Evolutionary conservation across 2,888 invertebrate genomes (phyloP).

Genomic region (Diploptera punctata): DNA sequence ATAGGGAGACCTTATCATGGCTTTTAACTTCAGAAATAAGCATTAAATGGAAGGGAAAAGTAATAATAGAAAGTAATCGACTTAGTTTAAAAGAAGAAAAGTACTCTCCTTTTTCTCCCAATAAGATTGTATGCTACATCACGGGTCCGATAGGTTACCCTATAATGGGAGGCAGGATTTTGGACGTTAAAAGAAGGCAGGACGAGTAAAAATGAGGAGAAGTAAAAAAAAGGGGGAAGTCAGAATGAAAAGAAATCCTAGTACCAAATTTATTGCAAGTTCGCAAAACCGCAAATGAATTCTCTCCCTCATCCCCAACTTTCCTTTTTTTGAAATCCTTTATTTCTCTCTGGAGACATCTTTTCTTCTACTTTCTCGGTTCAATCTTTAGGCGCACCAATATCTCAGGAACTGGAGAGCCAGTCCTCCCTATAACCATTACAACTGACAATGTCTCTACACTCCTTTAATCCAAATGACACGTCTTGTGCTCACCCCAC

Average conservation of each 20-base stretch:
- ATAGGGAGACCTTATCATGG: not conserved
- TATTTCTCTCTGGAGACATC: slow-evolving; percentile 39
- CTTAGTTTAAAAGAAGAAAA: not conserved
- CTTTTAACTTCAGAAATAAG: slow-evolving; percentile 21
- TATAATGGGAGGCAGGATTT: slow-evolving; percentile 11
- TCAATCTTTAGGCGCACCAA: slow-evolving; percentile 23
- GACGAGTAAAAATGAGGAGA: not conserved
- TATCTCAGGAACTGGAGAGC: slow-evolving; percentile 9
- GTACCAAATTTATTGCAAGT: slow-evolving; percentile 40
- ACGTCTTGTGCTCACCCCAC: not conserved
- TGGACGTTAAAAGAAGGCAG: not conserved
- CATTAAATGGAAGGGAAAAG: slow-evolving; percentile 24
- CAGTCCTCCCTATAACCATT: slow-evolving; percentile 3
- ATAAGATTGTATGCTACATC: slow-evolving; percentile 10
- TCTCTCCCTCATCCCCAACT: slow-evolving; percentile 2
- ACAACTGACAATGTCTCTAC: slow-evolving; percentile 1
- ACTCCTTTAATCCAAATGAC: slow-evolving; percentile 26
- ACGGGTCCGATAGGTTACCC: slow-evolving; percentile 11
- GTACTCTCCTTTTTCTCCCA: not conserved
- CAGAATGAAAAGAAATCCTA: slow-evolving; percentile 20
- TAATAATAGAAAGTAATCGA: slow-evolving; percentile 25
- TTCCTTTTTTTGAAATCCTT: slow-evolving; percentile 28
- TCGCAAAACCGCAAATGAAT: slow-evolving; percentile 40
- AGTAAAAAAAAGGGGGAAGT: not conserved
- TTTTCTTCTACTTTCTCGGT: slow-evolving; percentile 30